A percentile compares a stretch with the other conserved stretches of the same genome.
phyloP scores from a whole-genome alignment of 2,888 invertebrate genomes.

The Antitype chi region DNA sequence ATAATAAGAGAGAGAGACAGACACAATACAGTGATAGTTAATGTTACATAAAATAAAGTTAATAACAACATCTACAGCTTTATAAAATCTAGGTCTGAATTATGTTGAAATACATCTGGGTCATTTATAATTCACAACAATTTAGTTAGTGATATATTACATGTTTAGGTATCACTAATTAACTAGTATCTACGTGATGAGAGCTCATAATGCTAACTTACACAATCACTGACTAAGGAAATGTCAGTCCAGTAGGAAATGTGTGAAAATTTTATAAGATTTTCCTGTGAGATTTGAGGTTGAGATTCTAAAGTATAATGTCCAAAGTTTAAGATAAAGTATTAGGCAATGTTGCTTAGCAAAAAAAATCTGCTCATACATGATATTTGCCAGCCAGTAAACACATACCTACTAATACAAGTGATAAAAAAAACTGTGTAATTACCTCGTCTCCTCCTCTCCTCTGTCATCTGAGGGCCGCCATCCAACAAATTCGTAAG shows the following conservation, averaged over 20 bases:
- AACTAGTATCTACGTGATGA: background rate
- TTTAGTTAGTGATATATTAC: background rate
- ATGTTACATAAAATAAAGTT: background rate
- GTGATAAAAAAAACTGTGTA: conserved; percentile 25
- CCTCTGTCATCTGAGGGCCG: conserved; percentile 93
- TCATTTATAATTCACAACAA: background rate
- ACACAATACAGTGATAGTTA: background rate
- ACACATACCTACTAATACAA: background rate
- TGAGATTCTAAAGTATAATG: conserved; percentile 8
- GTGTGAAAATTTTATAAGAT: background rate
- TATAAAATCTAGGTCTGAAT: background rate
- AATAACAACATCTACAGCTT: background rate
- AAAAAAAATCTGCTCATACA: conserved; percentile 8
- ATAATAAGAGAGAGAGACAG: background rate
- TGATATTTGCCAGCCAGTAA: background rate
- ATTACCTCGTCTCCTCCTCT: conserved; percentile 90
- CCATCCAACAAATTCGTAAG: conserved; percentile 95
- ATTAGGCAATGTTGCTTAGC: background rate
- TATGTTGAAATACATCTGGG: background rate
- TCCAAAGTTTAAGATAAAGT: conserved; percentile 32
- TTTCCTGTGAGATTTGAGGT: background rate
- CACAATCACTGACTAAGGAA: conserved; percentile 28
- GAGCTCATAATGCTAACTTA: conserved; percentile 5
- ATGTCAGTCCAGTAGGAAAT: background rate
- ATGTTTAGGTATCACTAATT: background rate